Evolutionary conservation across 2,888 invertebrate species (phyloP).

Genomic region (Ophion ventricosus): DNA sequence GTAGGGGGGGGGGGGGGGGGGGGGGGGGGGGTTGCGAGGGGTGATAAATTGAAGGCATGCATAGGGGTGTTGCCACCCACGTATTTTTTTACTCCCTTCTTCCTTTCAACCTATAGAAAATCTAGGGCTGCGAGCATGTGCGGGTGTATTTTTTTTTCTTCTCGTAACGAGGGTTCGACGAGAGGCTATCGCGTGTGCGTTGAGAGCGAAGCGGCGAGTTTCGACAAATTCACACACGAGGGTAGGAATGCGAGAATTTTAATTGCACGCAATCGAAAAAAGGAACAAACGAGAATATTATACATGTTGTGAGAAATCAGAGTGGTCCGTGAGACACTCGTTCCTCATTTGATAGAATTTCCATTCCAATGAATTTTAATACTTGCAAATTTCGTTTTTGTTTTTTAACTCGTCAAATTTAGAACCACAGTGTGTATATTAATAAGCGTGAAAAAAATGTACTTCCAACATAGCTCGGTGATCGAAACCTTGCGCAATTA

Average conservation of each 20-base stretch:
- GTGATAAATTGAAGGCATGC: slow-evolving; percentile 19
- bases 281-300: no score
- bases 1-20: neutral
- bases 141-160: slow-evolving; percentile 2
- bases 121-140: slow-evolving; percentile 42
- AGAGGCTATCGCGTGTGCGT: neutral
- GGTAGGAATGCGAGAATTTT: slow-evolving; percentile 1
- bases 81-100: slow-evolving; percentile 9
- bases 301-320: no score
- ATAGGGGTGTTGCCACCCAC: slow-evolving; percentile 18
- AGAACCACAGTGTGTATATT: no score
- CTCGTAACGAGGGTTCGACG: slow-evolving; percentile 42
- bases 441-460: neutral
- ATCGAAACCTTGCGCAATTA: slow-evolving; percentile 2
- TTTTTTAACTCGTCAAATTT: no score
- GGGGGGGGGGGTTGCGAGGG: neutral
- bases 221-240: slow-evolving; percentile 22
- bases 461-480: neutral
- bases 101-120: neutral
- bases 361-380: no score
- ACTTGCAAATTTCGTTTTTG: no score
- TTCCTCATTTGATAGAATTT: no score
- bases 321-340: no score
- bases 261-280: neutral
- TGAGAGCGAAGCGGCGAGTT: slow-evolving; percentile 1